Evolutionary conservation across 2,888 invertebrate genomes (phyloP), one percentile per base, ranked within the genome.

Genomic region (Arrhopalites spinosus): DNA sequence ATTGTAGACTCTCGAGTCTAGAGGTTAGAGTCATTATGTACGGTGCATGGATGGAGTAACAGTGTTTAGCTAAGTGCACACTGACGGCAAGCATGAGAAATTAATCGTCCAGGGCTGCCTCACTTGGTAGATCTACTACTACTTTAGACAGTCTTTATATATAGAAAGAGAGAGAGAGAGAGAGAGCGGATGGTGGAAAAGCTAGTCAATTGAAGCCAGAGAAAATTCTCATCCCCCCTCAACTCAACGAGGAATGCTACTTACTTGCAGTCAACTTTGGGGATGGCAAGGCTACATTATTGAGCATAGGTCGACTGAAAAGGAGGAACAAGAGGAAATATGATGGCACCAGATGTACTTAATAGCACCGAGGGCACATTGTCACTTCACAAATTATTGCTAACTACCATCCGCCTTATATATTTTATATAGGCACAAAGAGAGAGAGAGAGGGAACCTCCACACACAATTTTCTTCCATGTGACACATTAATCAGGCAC

Each of bases 361-460:
- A 78, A 78, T 78, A 78, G 78, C 73, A 75, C 53, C 50, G 66
- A 73, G 73, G 73, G 75, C 75, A 78, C 73, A 78, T 78, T 78
- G 78, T 78, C 78, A 78, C 78, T 73, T 75, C 73, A 75, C 75
- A 78, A 78, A 78, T 78, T 78, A 78, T 78, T 69, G 47, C 74
- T 72, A 77, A 77, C 77, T 74, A 77, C 74, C 75, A 47, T 77
- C 74, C 77, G 67, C 73, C 67, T 74, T 74, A 63, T 25, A 59
- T 56, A 56, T 29, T 53, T 15, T 45, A 45, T n/a, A 30, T 45
- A 25, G 27, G n/a, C 29, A 36, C 64, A n/a, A n/a, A n/a, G n/a
- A n/a, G n/a, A n/a, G n/a, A n/a, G n/a, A n/a, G n/a, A n/a, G n/a
- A n/a, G n/a, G n/a, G n/a, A n/a, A n/a, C n/a, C n/a, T n/a, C n/a